Percentiles rank a stretch among this genome's conserved stretches.
These are phyloP conservation scores for Sciaenops ocellatus DNA, from an alignment of 2,797 vertebrate genomes.

Conservation along the genomic window DNA sequence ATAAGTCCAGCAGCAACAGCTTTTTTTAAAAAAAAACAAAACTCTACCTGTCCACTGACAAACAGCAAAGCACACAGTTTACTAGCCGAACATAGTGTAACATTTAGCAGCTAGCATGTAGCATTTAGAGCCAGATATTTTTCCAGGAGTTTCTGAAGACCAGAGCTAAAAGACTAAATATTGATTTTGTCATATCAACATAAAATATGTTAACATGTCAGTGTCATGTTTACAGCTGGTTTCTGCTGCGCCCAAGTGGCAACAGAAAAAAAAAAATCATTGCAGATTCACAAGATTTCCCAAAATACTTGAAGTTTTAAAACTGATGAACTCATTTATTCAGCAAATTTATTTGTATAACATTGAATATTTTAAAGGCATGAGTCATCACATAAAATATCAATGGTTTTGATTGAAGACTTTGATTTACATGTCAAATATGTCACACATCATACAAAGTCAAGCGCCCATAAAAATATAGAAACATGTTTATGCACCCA, in stretches of 20 bases:
- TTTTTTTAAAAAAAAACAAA: not conserved
- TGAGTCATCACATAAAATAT: constrained; percentile 5
- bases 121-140: not conserved
- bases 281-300: not conserved
- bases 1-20: not conserved
- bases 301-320: too few relatives aligned
- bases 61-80: not conserved
- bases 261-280: not conserved
- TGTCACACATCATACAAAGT: constrained; percentile 38
- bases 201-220: not conserved
- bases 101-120: not conserved
- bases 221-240: not conserved
- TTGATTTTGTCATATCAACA: not conserved
- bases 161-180: not conserved
- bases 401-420: constrained; percentile 31
- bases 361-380: not conserved
- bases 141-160: not conserved
- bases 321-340: not conserved
- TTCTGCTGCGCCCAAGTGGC: constrained; percentile 14
- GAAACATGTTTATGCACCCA: constrained; percentile 36
- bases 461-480: not conserved
- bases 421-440: constrained; percentile 29
- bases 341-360: not conserved
- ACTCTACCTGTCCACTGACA: not conserved
- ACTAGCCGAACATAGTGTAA: not conserved